Evolutionary conservation across 2,888 invertebrate species (phyloP), one percentile per base, ranked within the genome.

Genomic region (Pheosia gnoma): DNA sequence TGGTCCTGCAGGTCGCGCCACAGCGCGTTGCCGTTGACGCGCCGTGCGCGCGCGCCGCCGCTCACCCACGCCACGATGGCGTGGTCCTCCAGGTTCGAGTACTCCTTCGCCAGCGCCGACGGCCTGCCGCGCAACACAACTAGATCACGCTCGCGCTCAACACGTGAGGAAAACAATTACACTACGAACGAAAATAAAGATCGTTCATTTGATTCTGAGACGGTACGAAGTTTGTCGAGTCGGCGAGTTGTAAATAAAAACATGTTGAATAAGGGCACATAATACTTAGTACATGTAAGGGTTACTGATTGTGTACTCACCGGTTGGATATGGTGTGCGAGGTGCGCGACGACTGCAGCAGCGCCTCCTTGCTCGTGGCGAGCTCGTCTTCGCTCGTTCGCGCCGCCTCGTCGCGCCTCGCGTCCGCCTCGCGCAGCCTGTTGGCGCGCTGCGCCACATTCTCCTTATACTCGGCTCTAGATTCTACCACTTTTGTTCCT

Each of bases 1-100:
- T 72, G 62, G 0, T 59, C 65, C 73, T 87, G 79, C 66, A 93
- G 76, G 9, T 87, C 81, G 43, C 73, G 66, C 93, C 93, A 93
- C 38, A 93, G 57, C 1, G 64, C 59, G 83, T 93, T 93, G 0
- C 93, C 93, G 71, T 90, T 91, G 62, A 93, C 93, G 5, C 63
- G 66, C 0, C 67, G 59, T 5, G 85, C 86, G 10, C 90, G 80
- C 2, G 59, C 65, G 0, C 79, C 84, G 3, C n/a, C 8, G 8
- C 75, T 66, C 61, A 91, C 67, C 89, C 87, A 92, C 43, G 82
- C 59, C 60, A 91, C 90, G 63, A 90, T 89, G 5, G 83, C 86
- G 70, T 81, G 86, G 82, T 90, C 93, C 78, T 91, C 93, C 61
- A 85, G 68, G 58, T 64, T 63, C 0, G 87, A 82, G 76, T 90